A percentile compares a stretch with the other conserved stretches of the same genome.
Evolutionary conservation across 2,797 vertebrate genomes (phyloP).

Genomic region (Prionace glauca): DNA sequence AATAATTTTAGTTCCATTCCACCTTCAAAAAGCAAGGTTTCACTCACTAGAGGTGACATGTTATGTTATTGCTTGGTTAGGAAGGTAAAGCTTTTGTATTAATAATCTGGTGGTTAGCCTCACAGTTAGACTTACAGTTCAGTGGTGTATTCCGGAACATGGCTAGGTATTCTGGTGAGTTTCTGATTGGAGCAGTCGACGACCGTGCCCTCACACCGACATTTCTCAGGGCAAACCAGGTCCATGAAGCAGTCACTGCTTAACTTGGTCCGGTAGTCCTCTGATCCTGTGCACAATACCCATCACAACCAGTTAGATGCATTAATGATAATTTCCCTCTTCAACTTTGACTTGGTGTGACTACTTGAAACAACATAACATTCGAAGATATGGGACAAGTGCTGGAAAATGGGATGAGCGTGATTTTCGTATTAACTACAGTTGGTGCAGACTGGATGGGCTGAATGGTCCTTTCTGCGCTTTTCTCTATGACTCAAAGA

Average conservation of each 20-base stretch:
- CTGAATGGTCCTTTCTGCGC: too few species aligned
- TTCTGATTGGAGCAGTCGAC: constrained; percentile 95
- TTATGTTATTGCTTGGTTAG: not conserved
- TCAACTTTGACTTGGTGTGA: not conserved
- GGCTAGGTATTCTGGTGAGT: constrained; percentile 71
- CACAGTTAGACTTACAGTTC: constrained; percentile 74
- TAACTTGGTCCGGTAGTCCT: constrained; percentile 86
- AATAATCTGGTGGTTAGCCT: not conserved
- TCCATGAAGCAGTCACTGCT: constrained; percentile 90
- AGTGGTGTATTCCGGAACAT: constrained; percentile 84
- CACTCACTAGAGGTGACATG: not conserved
- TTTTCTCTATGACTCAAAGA: too few species aligned
- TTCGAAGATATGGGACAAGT: too few species aligned
- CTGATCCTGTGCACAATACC: constrained; percentile 65
- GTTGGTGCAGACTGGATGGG: too few species aligned
- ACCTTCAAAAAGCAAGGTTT: not conserved
- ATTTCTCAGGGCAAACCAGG: constrained; percentile 86
- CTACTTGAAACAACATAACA: too few species aligned
- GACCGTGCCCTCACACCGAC: constrained; percentile 88
- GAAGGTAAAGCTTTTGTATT: not conserved
- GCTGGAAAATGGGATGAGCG: too few species aligned
- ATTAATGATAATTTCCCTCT: not conserved
- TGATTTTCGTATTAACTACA: too few species aligned
- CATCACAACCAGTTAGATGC: not conserved
- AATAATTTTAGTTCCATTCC: not conserved